These are phyloP conservation scores for Alouatta palliata DNA, from an alignment of 2,113 vertebrate species.

Conservation along the genomic window DNA sequence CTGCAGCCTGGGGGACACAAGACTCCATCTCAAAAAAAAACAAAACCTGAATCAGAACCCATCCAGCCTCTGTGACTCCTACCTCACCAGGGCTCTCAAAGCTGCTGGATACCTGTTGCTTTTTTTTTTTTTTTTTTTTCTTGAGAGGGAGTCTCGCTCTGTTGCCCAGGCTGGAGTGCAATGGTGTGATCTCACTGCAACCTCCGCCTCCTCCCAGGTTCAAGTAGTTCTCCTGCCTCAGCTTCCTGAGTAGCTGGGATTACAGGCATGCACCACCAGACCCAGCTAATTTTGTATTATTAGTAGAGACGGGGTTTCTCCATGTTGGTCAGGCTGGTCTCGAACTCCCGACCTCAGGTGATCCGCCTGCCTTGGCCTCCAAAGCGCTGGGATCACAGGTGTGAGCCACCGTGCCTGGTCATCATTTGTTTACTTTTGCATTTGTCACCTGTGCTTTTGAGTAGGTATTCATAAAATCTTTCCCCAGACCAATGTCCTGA, in stretches of 20 bases:
- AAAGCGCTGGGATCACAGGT: background rate
- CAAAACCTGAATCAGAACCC: too few relatives aligned
- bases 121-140: background rate
- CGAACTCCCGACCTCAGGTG: background rate
- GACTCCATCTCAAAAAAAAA: too few relatives aligned
- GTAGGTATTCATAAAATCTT: too few relatives aligned
- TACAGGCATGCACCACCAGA: background rate
- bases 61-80: background rate
- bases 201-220: background rate
- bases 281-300: background rate
- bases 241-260: background rate
- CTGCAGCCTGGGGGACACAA: too few relatives aligned
- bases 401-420: background rate
- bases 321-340: background rate
- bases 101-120: fast-evolving
- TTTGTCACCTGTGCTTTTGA: too few relatives aligned
- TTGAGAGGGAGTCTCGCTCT: background rate
- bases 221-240: background rate
- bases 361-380: background rate
- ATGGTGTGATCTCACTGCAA: background rate
- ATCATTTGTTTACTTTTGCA: too few relatives aligned
- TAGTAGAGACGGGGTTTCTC: background rate
- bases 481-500: too few relatives aligned
- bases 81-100: fast-evolving
- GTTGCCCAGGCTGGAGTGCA: background rate